Evolutionary conservation across 2,888 invertebrate genomes (phyloP), one percentile per base, ranked within the genome.

Genomic region (Sphinx pinastri): DNA sequence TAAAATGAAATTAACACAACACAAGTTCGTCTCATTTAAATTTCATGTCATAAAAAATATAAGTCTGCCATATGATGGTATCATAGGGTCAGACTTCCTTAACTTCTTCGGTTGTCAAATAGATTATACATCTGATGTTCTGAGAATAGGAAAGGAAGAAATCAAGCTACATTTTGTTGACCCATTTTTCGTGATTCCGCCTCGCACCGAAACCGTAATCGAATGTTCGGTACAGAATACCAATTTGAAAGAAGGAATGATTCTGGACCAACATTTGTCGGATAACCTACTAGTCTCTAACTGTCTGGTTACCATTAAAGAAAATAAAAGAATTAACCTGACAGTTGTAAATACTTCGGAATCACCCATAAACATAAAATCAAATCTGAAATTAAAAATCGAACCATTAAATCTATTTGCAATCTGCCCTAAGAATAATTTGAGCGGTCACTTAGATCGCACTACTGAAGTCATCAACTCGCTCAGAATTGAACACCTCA

Each of bases 141-240:
- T 74, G 5, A 5, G n/a, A 0, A 16, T 74, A 0, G 55, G 55
- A 11, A 69, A 68, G n/a, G 31, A 8, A 5, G 54, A 59, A 16
- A 8, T 75, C 6, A 71, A 71, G 25, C 63, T 75, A 12, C 13
- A 71, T 14, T 67, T 67, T 10, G 8, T 14, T 47, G 76, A 76
- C 16, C 78, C 75, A 16, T 45, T 47, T 16, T 77, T 68, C 67
- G 31, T 51, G 10, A 77, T 73, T 67, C 75, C 76, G 12, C 70
- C 77, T 66, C 38, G 79, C 14, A 68, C 76, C 0, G 79, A 79
- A 72, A 71, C 69, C 0, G 66, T 73, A 7, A 76, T 79, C 10
- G 78, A 81, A 74, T 80, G 78, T 45, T 69, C 79, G 14, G 76
- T 79, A 1, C 14, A 4, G 6, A 78, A 78, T 25, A 75, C 78